Conservation (phyloP, 1,140 invertebrate species). For the Mya arenaria region DNA sequence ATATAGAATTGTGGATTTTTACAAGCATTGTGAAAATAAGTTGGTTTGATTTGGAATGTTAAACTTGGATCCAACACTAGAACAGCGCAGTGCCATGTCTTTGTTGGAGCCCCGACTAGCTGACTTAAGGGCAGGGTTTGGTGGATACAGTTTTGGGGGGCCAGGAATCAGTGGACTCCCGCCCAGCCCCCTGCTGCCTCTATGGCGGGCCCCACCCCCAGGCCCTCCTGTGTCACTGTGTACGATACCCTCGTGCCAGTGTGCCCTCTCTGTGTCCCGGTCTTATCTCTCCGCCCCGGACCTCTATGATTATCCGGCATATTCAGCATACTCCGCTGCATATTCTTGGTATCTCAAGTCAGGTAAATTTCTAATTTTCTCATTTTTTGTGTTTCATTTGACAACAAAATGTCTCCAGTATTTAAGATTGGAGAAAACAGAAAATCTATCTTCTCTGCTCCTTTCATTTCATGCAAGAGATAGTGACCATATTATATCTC, state of each 20-base stretch:
- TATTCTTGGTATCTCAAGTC: slow-evolving; percentile 41
- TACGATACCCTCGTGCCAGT: slow-evolving; percentile 32
- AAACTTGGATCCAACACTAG: slow-evolving; percentile 35
- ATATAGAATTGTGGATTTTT: too few species aligned
- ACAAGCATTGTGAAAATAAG: too few species aligned
- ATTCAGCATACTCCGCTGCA: slow-evolving; percentile 15
- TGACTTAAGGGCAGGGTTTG: slow-evolving; percentile 39
- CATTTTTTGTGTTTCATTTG: too few species aligned
- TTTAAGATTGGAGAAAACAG: too few species aligned
- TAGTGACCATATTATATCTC: too few species aligned
- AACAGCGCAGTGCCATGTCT: slow-evolving; percentile 15
- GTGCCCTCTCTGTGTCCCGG: slow-evolving; percentile 16
- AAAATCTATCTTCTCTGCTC: too few species aligned
- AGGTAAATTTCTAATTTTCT: slow-evolving; percentile 26
- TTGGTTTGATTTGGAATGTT: too few species aligned
- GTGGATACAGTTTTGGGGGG: slow-evolving; percentile 1
- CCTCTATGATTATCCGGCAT: slow-evolving; percentile 37
- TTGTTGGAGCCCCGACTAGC: slow-evolving; percentile 15
- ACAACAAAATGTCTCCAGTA: too few species aligned
- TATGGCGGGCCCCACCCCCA: slow-evolving; percentile 21
- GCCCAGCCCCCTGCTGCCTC: slow-evolving; percentile 18
- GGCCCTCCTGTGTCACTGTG: slow-evolving; percentile 26
- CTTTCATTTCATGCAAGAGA: too few species aligned
- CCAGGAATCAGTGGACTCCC: not conserved
- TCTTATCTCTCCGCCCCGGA: slow-evolving; percentile 16